A percentile compares a stretch with the other conserved stretches of the same genome.
Evolutionary conservation across 2,888 invertebrate species (phyloP).

Genomic region (Ethmia dodecea): DNA sequence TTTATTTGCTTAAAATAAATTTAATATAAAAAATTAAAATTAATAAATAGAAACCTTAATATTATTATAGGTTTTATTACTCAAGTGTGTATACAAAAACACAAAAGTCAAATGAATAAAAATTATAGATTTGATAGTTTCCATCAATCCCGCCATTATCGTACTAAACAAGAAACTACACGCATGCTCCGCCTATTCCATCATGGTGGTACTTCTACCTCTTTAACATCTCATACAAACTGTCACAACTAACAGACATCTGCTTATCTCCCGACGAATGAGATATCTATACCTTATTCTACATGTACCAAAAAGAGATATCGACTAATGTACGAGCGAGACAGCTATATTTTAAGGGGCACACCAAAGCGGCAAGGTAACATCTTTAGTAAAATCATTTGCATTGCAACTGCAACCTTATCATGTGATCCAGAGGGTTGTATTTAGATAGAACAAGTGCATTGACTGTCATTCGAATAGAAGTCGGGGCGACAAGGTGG

Average conservation of each 20-base stretch:
- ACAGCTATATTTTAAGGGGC: conserved; percentile 62
- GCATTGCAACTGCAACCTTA: conserved; percentile 72
- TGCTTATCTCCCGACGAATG: conserved; percentile 65
- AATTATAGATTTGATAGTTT: too few species aligned
- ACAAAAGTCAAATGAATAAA: neutral
- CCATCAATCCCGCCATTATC: conserved; percentile 37
- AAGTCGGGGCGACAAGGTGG: conserved; percentile 40
- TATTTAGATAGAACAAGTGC: conserved; percentile 45
- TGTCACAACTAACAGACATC: conserved; percentile 60
- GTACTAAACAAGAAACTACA: conserved; percentile 31
- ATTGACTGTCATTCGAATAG: conserved; percentile 37
- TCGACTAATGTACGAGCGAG: conserved; percentile 52
- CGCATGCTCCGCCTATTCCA: conserved; percentile 68
- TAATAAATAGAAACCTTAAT: neutral
- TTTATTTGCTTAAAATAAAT: neutral
- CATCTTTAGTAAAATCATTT: conserved; percentile 43
- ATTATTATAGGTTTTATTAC: neutral
- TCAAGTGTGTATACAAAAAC: neutral
- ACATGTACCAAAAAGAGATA: conserved; percentile 65
- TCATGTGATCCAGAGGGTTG: conserved; percentile 40
- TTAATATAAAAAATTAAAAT: neutral
- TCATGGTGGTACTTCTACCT: conserved; percentile 63
- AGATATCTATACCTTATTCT: conserved; percentile 70
- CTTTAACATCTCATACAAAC: conserved; percentile 44
- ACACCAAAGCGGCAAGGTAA: conserved; percentile 46